Evolutionary conservation across 2,113 vertebrate species (phyloP), one percentile per base, ranked within the genome.

Genomic region (Pteropus alecto): DNA sequence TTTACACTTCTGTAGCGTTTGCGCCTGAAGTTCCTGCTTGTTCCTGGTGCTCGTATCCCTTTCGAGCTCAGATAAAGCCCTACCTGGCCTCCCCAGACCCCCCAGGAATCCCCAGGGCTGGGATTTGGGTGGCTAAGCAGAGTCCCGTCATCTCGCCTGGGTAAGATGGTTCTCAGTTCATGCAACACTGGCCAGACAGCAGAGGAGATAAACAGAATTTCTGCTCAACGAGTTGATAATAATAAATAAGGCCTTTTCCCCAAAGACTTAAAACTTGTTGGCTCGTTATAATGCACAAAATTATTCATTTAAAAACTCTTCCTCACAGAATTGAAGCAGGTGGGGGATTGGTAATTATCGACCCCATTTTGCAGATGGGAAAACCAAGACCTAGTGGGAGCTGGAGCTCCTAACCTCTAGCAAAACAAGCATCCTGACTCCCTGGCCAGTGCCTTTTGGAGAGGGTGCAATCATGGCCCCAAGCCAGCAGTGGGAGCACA

Each of bases 231-330:
- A 93, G 38, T 93, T 92, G 87, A 93, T 88, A 74, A 81, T 95
- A 90, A 96, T 93, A 95, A 96, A 95, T 81, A 94, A 90, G 77
- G 46, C 43, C 88, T 96, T 96, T 84, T 68, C 91, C 95, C 95
- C 96, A 88, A 95, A 96, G 90, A 77, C 90, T 95, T 68, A 67
- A 93, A 87, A 85, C 87, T 94, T 90, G 60, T 85, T 41, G 67
- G 77, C 76, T 97, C 81, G 93, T 93, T 93, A 87, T 81, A 92
- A 78, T 22, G 60, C 91, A 95, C 67, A 88, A 82, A 94, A 94
- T 88, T 82, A 94, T 78, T 95, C 93, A 13, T 79, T 96, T 85
- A 78, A 87, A 96, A 96, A 91, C 54, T 61, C 67, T 54, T 96
- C 94, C 65, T 85, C 22, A 48, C 56, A 38, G 65, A 92, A 60